Conservation (phyloP, 2,888 invertebrate genomes). For the Epinotia demarniana region DNA sequence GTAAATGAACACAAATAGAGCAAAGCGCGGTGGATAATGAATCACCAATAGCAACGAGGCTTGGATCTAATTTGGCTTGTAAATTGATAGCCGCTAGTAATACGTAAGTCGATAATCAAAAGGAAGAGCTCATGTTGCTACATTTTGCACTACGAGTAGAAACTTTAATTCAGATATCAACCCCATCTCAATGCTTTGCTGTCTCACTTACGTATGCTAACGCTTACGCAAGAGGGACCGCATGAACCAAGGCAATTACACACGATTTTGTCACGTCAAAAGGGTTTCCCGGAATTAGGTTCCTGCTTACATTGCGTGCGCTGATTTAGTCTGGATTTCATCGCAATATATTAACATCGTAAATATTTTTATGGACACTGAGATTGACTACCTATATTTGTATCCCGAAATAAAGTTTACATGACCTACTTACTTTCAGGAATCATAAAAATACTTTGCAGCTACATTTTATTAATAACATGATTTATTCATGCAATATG, state of each 20-base stretch:
- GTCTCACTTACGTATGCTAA: background rate
- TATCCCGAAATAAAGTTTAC: background rate
- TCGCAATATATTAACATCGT: slow-evolving; percentile 9
- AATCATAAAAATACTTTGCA: background rate
- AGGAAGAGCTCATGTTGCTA: slow-evolving; percentile 1
- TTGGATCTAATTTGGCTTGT: slow-evolving; percentile 27
- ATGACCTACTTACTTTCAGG: slow-evolving; percentile 2
- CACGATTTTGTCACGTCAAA: too few species aligned
- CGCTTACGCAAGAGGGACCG: background rate
- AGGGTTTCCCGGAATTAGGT: background rate
- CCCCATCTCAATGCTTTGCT: background rate
- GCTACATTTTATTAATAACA: background rate
- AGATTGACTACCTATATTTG: background rate
- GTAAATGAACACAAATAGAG: slow-evolving; percentile 28
- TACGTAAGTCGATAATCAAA: slow-evolving; percentile 1
- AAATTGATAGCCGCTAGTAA: slow-evolving; percentile 23
- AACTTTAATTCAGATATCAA: background rate
- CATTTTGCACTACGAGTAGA: background rate
- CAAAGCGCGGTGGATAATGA: slow-evolving; percentile 19
- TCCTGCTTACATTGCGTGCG: background rate
- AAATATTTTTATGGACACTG: slow-evolving; percentile 12
- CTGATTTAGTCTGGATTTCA: background rate
- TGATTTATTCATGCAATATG: slow-evolving; percentile 27
- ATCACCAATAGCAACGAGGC: slow-evolving; percentile 20
- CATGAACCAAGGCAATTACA: background rate